phyloP scores from a whole-genome alignment of 2,888 invertebrate genomes.

The Hedychridium roseum region DNA sequence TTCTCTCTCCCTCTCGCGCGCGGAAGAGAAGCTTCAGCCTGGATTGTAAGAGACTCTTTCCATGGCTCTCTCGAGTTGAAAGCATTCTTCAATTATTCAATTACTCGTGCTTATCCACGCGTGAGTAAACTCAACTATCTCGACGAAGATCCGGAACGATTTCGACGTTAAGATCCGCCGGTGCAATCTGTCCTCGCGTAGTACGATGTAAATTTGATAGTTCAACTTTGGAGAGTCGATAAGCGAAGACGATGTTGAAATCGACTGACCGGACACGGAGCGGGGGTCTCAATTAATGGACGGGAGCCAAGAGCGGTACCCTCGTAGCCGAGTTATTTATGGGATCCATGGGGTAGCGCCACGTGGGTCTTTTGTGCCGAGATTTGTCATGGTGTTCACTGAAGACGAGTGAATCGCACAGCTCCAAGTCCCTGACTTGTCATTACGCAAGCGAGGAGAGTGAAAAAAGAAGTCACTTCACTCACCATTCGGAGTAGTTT shows the following conservation, averaged over 20 bases:
- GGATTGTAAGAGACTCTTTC: conserved; percentile 17
- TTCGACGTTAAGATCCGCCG: neutral
- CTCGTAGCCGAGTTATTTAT: conserved; percentile 45
- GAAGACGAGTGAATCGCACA: conserved; percentile 23
- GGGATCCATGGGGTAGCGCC: conserved; percentile 33
- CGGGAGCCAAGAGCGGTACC: conserved; percentile 17
- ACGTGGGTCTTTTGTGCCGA: conserved; percentile 43
- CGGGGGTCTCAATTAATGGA: conserved; percentile 43
- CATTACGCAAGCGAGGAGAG: neutral
- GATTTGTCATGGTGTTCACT: conserved; percentile 50
- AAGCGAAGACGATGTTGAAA: conserved; percentile 13
- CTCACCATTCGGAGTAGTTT: conserved; percentile 45
- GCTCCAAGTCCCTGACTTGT: conserved; percentile 1
- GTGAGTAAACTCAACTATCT: conserved; percentile 18
- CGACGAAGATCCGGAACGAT: neutral
- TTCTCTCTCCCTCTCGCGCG: conserved; percentile 17
- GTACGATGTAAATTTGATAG: neutral
- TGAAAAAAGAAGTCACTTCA: neutral
- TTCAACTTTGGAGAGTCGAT: conserved; percentile 4
- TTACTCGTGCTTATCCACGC: conserved; percentile 45
- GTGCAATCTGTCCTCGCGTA: neutral
- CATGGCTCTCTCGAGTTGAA: conserved; percentile 44
- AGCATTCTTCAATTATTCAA: conserved; percentile 57
- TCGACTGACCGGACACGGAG: conserved; percentile 25
- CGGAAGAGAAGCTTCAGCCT: conserved; percentile 14